These are phyloP conservation scores for Chromoteleia sp. DNA, from an alignment of 2,888 invertebrate species.

Conservation along the genomic window DNA sequence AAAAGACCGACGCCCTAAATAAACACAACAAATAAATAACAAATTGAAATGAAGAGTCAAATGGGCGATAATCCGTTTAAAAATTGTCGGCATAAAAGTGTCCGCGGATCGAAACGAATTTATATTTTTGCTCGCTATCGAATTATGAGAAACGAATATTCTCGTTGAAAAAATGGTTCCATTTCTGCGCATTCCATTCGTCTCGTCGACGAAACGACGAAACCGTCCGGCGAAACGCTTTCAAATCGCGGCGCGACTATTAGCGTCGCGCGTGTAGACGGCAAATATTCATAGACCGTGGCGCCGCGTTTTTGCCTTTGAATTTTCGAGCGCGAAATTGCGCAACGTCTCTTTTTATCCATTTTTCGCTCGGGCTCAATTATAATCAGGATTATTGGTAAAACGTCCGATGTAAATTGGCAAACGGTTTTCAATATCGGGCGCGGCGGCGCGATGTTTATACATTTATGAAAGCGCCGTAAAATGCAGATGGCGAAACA, in stretches of 20 bases:
- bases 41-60: too few species aligned
- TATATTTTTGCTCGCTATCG: neutral
- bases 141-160: neutral
- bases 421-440: slow-evolving; percentile 53
- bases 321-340: slow-evolving; percentile 29
- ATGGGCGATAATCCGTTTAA: too few species aligned
- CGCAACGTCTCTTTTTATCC: slow-evolving; percentile 16
- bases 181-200: slow-evolving; percentile 16
- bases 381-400: slow-evolving; percentile 54
- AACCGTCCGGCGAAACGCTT: slow-evolving; percentile 12
- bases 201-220: slow-evolving; percentile 16
- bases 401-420: slow-evolving; percentile 53
- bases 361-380: slow-evolving; percentile 41
- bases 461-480: slow-evolving; percentile 33
- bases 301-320: slow-evolving; percentile 22
- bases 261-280: slow-evolving; percentile 23
- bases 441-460: slow-evolving; percentile 29
- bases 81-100: too few species aligned
- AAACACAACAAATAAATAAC: too few species aligned
- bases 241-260: slow-evolving; percentile 40
- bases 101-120: too few species aligned
- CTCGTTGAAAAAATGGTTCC: neutral
- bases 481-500: slow-evolving; percentile 45
- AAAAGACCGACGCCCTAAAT: too few species aligned
- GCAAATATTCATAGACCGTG: slow-evolving; percentile 45